phyloP scores from a whole-genome alignment of 2,113 vertebrate genomes.

The Syrrhaptes paradoxus region DNA sequence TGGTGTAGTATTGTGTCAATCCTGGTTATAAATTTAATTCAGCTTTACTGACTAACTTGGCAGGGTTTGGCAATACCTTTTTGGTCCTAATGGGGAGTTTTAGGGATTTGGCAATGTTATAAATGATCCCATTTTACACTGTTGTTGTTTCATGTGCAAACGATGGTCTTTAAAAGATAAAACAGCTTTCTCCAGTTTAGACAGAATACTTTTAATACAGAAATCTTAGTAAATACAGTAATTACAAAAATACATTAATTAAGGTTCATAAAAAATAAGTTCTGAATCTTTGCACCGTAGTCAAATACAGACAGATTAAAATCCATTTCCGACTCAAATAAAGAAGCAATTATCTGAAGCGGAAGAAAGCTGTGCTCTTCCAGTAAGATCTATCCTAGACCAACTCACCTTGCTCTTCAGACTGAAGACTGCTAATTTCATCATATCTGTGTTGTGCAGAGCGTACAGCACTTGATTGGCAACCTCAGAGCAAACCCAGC shows the following conservation, averaged over 20 bases:
- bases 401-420: not conserved
- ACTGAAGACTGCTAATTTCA: not conserved
- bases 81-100: not conserved
- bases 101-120: not conserved
- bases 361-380: not conserved
- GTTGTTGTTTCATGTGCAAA: not conserved
- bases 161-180: not conserved
- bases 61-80: not conserved
- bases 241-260: not conserved
- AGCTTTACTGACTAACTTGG: not conserved
- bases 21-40: not conserved
- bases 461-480: not conserved
- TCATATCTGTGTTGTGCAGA: not conserved
- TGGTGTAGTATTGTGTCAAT: not conserved
- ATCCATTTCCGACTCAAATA: not conserved
- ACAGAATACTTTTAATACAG: conserved; percentile 10
- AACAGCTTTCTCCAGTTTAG: not conserved
- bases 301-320: not conserved
- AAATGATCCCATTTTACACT: not conserved
- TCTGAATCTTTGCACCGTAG: not conserved
- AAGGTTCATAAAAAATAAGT: not conserved
- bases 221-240: not conserved
- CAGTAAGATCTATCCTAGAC: not conserved
- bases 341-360: not conserved
- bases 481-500: not conserved